A percentile compares a stretch with the other conserved stretches of the same genome.
These are phyloP conservation scores for Muscicapa striata DNA, from an alignment of 2,797 vertebrate genomes.

Conservation along the genomic window DNA sequence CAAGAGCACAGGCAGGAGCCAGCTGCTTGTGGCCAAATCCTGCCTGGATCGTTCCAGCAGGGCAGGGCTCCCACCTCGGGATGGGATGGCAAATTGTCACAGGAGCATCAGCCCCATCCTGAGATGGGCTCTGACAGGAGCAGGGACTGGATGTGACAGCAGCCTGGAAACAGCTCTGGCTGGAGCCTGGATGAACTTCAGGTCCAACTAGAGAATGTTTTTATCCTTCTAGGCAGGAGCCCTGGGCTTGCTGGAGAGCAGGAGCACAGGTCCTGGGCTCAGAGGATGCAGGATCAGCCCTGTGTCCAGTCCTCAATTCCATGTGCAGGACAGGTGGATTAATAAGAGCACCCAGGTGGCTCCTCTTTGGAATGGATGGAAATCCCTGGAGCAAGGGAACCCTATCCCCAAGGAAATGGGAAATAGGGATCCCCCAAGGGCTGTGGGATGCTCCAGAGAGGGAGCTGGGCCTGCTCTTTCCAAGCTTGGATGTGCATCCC, in stretches of 20 bases:
- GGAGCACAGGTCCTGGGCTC: background rate
- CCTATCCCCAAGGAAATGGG: background rate
- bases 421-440: too few species aligned
- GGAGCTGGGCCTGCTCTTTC: background rate
- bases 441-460: accelerated
- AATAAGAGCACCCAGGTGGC: background rate
- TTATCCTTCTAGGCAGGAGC: accelerated
- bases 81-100: background rate
- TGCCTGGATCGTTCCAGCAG: accelerated
- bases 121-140: background rate
- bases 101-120: accelerated
- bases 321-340: accelerated
- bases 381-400: background rate
- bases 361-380: background rate
- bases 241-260: background rate
- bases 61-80: accelerated
- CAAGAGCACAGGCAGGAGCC: background rate
- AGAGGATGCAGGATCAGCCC: accelerated
- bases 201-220: background rate
- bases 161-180: background rate
- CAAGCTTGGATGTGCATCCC: background rate
- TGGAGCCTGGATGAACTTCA: background rate
- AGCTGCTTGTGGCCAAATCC: background rate
- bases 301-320: accelerated
- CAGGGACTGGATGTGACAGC: background rate